Conservation (phyloP, 2,113 vertebrate genomes). For the Oryzias curvinotus region DNA sequence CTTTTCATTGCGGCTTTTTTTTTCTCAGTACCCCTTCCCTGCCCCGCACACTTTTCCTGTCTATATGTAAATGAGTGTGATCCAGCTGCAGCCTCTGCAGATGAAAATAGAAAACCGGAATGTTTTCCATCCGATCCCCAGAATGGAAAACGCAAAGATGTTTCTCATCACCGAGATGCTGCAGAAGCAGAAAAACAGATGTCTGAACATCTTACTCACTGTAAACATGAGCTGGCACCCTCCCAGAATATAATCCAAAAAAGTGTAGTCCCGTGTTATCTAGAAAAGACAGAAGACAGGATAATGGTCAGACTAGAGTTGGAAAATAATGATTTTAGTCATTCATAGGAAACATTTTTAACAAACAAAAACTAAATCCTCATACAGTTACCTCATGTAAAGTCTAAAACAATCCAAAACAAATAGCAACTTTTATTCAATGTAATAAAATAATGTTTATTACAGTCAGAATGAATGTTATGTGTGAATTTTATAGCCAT, state of each 20-base stretch:
- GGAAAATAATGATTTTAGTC: not conserved
- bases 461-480: constrained; percentile 47
- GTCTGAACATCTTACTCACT: constrained; percentile 75
- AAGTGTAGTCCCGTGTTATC: constrained; percentile 94
- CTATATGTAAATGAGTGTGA: constrained; percentile 40
- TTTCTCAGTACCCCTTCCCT: not conserved
- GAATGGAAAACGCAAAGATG: constrained; percentile 18
- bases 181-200: constrained; percentile 12
- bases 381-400: not conserved
- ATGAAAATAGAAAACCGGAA: constrained; percentile 29
- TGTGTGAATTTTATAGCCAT: constrained; percentile 47
- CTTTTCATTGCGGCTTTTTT: not conserved
- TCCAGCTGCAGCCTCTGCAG: constrained; percentile 19
- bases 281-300: constrained; percentile 42
- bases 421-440: constrained; percentile 12
- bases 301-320: not conserved
- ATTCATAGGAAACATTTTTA: not conserved
- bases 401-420: constrained; percentile 1
- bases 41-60: constrained; percentile 7
- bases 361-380: not conserved
- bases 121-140: constrained; percentile 25
- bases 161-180: constrained; percentile 29
- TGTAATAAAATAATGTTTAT: constrained; percentile 37
- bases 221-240: constrained; percentile 99
- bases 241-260: constrained; percentile 97